These are phyloP conservation scores for Phortica variegata DNA, from an alignment of 1,140 invertebrate species.

Conservation along the genomic window DNA sequence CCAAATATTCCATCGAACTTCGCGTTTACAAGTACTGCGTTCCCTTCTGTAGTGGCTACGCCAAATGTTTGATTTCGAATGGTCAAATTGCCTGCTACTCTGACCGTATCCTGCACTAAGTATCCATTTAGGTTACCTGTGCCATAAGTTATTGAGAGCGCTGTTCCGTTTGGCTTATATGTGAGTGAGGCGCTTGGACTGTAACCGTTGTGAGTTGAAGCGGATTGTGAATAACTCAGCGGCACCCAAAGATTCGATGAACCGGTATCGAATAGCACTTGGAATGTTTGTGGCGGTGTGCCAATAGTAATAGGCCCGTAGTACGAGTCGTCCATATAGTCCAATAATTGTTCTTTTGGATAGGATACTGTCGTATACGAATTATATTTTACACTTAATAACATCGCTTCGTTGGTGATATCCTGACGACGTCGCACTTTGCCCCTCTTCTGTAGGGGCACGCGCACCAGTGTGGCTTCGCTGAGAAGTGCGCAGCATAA, in stretches of 20 bases:
- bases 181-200: constrained; percentile 78
- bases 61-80: constrained; percentile 88
- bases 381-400: no score
- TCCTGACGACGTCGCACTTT: no score
- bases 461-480: no score
- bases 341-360: no score
- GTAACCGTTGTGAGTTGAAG: constrained; percentile 96
- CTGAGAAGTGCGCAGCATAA: no score
- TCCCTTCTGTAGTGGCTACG: constrained; percentile 88
- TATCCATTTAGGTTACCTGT: constrained; percentile 92
- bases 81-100: constrained; percentile 63
- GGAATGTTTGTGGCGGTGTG: constrained; percentile 86
- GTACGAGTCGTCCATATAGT: no score
- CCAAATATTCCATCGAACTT: constrained; percentile 96
- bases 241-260: constrained; percentile 98
- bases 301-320: constrained; percentile 91
- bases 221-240: constrained; percentile 79
- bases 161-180: constrained; percentile 84
- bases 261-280: constrained; percentile 95
- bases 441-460: no score
- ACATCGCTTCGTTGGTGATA: no score
- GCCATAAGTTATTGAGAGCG: constrained; percentile 90
- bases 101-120: constrained; percentile 82
- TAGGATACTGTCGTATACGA: no score
- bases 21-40: constrained; percentile 90